Base-by-base conservation (phyloP, 2,797 vertebrate genomes). In the Huso huso region DNA sequence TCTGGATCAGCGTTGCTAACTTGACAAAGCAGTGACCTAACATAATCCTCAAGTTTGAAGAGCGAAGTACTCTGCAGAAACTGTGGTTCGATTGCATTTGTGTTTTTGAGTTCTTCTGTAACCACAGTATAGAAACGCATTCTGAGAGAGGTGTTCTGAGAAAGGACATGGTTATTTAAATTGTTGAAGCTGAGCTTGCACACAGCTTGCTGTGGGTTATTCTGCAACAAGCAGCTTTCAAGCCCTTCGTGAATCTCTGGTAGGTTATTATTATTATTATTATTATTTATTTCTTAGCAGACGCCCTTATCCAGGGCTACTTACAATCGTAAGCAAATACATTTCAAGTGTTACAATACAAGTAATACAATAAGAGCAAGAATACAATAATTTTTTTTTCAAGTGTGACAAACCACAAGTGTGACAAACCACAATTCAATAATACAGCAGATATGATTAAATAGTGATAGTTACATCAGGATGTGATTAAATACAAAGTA, bases 171-270 rank as follows among this genome's bases (percentile, higher is more conserved):
- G 37, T 61, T 12, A 4, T 67, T 48, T 1, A 95, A 81, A 48
- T 74, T 76, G 18, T 72, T 84, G 65, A 93, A 90, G 72, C 90
- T 86, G 68, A 94, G 87, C 72, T 89, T 96, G 71, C 81, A 79
- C 0, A 93, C 77, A 18, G 86, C 82, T 81, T 94, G 92, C 64
- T 94, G 92, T 0, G 89, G 73, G 51, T 85, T 92, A 78, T 93
- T 92, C 7, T 71, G 59, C 53, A 86, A 63, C 48, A 95, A 84
- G 68, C 84, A 86, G 61, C 73, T 82, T 79, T 86, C 76, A 55
- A 95, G 87, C 37, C 85, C 79, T 52, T 89, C 69, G 0, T 87
- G 85, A 68, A 94, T 74, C 66, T 95, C 91, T 51, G 77, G 64
- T 59, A 85, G 79, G n/a, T n/a, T n/a, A n/a, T n/a, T n/a, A n/a